phyloP scores from a whole-genome alignment of 2,113 vertebrate genomes.

The Heterotis niloticus region DNA sequence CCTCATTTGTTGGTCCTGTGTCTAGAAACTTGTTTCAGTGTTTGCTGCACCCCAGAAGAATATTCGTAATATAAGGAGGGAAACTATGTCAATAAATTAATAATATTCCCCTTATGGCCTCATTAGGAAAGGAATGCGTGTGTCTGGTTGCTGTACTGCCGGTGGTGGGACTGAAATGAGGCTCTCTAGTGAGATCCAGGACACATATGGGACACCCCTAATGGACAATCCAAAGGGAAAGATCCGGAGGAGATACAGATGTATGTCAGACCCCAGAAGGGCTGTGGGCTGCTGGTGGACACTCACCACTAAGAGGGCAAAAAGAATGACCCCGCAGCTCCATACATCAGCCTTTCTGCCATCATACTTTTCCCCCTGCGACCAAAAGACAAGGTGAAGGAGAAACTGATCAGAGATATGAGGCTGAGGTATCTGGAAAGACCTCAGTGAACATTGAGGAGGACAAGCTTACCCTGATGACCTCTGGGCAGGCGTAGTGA shows the following conservation, averaged over 20 bases:
- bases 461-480: slow-evolving; percentile 87
- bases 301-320: slow-evolving; percentile 97
- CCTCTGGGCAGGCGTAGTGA: slow-evolving; percentile 97
- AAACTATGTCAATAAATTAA: background rate
- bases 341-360: slow-evolving; percentile 95
- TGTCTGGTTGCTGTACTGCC: background rate
- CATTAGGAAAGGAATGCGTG: background rate
- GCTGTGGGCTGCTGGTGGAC: background rate
- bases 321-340: slow-evolving; percentile 98
- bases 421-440: background rate
- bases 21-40: too few relatives aligned
- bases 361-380: slow-evolving; percentile 95
- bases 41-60: too few relatives aligned
- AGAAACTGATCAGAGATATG: background rate
- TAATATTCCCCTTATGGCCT: background rate
- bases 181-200: background rate
- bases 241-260: too few relatives aligned
- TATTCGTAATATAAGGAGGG: too few relatives aligned
- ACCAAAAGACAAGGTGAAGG: slow-evolving; percentile 6
- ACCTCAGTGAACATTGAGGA: background rate
- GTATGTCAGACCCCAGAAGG: too few relatives aligned
- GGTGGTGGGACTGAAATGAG: background rate
- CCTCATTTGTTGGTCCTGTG: too few relatives aligned
- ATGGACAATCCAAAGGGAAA: too few relatives aligned
- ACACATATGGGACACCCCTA: background rate